Base-by-base conservation (phyloP, 2,113 vertebrate genomes). In the Ginglymostoma cirratum region DNA sequence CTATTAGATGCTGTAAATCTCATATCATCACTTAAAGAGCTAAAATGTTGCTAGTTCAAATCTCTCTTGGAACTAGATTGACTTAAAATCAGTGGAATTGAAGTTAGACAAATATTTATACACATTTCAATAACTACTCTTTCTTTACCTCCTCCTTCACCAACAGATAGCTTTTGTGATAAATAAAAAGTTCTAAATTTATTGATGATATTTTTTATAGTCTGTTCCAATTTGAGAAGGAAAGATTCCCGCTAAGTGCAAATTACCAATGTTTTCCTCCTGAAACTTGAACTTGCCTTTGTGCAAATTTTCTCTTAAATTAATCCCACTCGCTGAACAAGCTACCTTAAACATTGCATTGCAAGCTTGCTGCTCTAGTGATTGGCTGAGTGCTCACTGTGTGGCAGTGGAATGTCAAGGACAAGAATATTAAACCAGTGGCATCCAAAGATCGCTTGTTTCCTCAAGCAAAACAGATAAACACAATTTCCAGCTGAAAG, bases 401-500 rank as follows among this genome's bases (percentile, higher is more conserved):
- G n/a, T 24, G 21, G 15, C 38, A 48, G 42, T 70, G n/a, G 61
- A 21, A 23, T 96, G 61, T 24, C 94, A 85, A 96, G 70, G 92
- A 96, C 17, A 67, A 95, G 95, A 95, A 14, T 96, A 24, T 55
- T 96, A 97, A 92, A 97, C 21, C 55, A 30, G 0, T 66, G 15
- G 0, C n/a, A 96, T 96, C 76, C 83, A 96, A 90, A 96, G 86
- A 96, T 72, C 7, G 61, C 94, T 96, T 96, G 55, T 61, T 96
- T 93, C 87, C 38, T 66, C 67, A 72, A 30, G 38, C 17, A 96
- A 96, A 96, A 96, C 24, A 65, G 15, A 96, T 42, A 42, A 96
- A 96, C 17, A 96, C 48, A 85, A 96, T 96, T 96, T 97, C 96
- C 70, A 96, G 19, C 14, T 96, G n/a, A 0, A 42, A 48, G 90